These are phyloP conservation scores for Cotesia congregata DNA, from an alignment of 2,888 invertebrate species.

Conservation along the genomic window DNA sequence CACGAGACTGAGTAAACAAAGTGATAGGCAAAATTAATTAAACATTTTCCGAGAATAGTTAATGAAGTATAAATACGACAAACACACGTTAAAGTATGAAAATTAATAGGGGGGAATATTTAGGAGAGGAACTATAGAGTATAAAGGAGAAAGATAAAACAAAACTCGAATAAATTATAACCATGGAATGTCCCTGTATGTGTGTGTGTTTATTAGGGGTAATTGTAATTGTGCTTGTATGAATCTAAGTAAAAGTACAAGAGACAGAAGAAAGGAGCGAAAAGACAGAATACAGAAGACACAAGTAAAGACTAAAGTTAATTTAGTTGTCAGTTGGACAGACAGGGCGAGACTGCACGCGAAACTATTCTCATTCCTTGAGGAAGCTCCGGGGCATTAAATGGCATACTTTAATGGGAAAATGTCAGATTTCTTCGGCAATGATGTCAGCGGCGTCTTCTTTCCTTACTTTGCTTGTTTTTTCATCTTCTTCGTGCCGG, in stretches of 20 bases:
- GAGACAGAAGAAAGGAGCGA: conserved; percentile 22
- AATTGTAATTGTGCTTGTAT: conserved; percentile 24
- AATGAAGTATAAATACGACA: conserved; percentile 30
- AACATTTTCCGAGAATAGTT: background rate
- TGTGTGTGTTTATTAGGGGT: background rate
- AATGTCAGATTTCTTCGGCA: conserved; percentile 53
- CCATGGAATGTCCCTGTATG: conserved; percentile 3
- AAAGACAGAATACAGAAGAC: conserved; percentile 28
- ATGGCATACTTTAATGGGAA: conserved; percentile 53
- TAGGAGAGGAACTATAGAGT: too few species aligned
- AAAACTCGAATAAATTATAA: conserved; percentile 25
- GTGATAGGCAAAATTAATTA: background rate
- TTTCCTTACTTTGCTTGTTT: conserved; percentile 8
- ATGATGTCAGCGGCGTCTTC: conserved; percentile 38
- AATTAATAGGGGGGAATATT: conserved; percentile 18
- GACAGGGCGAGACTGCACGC: conserved; percentile 47
- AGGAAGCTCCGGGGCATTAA: conserved; percentile 49
- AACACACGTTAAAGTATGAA: conserved; percentile 22
- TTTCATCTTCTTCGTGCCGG: background rate
- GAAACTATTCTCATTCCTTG: conserved; percentile 54
- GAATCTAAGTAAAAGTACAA: conserved; percentile 6
- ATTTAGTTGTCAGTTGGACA: conserved; percentile 58
- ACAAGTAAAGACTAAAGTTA: conserved; percentile 55
- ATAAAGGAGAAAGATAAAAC: conserved; percentile 35
- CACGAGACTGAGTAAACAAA: background rate